Evolutionary conservation across 2,888 invertebrate genomes (phyloP).

Genomic region (Hydroisotoma schaefferi): DNA sequence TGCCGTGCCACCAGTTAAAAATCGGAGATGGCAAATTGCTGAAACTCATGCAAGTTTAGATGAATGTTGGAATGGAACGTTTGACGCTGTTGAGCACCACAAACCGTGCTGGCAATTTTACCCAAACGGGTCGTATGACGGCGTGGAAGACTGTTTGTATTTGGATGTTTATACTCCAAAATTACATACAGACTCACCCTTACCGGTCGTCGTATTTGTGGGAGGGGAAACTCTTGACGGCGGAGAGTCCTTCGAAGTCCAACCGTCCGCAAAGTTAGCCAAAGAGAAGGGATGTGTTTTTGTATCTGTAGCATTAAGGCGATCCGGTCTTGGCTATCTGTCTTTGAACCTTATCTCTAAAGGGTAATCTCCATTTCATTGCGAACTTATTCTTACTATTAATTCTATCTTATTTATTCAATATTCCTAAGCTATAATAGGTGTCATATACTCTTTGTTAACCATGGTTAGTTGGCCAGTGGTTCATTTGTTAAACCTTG

Average conservation of each 20-base stretch:
- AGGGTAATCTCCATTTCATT: slow-evolving; percentile 25
- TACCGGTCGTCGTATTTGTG: slow-evolving; percentile 78
- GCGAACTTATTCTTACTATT: slow-evolving; percentile 5
- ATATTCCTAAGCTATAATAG: too few relatives aligned
- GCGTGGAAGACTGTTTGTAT: slow-evolving; percentile 76
- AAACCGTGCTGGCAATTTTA: slow-evolving; percentile 66
- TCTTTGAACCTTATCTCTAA: slow-evolving; percentile 53
- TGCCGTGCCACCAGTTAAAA: slow-evolving; percentile 67
- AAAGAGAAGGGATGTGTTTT: slow-evolving; percentile 75
- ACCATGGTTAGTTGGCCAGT: too few relatives aligned
- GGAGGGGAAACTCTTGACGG: slow-evolving; percentile 66
- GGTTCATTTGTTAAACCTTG: too few relatives aligned
- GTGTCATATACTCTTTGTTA: too few relatives aligned
- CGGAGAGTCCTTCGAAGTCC: slow-evolving; percentile 52
- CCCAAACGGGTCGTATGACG: slow-evolving; percentile 64
- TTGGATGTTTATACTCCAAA: slow-evolving; percentile 78
- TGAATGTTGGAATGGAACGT: slow-evolving; percentile 75
- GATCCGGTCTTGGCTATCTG: slow-evolving; percentile 69
- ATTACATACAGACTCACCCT: slow-evolving; percentile 69
- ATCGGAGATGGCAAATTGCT: slow-evolving; percentile 66
- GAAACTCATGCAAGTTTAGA: slow-evolving; percentile 62
- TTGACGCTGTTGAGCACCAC: slow-evolving; percentile 61
- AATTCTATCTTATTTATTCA: too few relatives aligned
- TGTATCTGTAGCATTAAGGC: slow-evolving; percentile 80
- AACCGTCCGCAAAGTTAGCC: slow-evolving; percentile 73